Evolutionary conservation across 2,888 invertebrate species (phyloP), one percentile per base, ranked within the genome.

Genomic region (Rosalia funebris): DNA sequence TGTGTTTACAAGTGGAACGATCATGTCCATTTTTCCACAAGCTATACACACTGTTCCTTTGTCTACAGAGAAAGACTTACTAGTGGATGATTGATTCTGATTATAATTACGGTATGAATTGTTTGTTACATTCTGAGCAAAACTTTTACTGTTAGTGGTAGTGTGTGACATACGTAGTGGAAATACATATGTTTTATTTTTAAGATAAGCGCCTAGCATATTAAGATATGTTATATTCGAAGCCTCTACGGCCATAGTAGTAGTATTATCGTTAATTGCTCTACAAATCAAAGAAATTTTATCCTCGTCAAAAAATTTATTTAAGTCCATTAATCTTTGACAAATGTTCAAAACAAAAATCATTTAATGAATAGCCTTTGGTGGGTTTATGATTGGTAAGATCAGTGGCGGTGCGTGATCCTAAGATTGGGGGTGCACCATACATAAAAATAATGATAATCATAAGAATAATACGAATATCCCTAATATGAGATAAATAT

Each of bases 281-380:
- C 65, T 63, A n/a, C 63, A 7, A 20, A 68, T 39, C 34, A 68
- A 46, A n/a, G 68, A 66, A 12, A 66, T 52, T 45, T 65, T 68
- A 48, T 65, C 63, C 9, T 39, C 37, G 36, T 63, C 46, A 56
- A 47, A 68, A 65, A 53, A 63, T 60, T 17, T 31, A 17, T 10
- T 45, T 15, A 10, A 66, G 39, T 37, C 63, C 66, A 39, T 65
- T 37, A n/a, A 68, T 64, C 62, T 66, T 62, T 1, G 62, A 44
- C 0, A 62, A 19, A 45, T 66, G 66, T 45, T 48, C n/a, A n/a
- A n/a, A n/a, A n/a, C n/a, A 14, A 31, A 65, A 67, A 55, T 61
- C 58, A 44, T 67, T 61, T n/a, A 67, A 46, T 19, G 64, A 64
- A 14, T 17, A 12, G 7, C 55, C 62, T 11, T 20, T 12, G 2